A percentile compares a stretch with the other conserved stretches of the same genome.
These are phyloP conservation scores for Helleia helle DNA, from an alignment of 2,888 invertebrate genomes.

Conservation along the genomic window DNA sequence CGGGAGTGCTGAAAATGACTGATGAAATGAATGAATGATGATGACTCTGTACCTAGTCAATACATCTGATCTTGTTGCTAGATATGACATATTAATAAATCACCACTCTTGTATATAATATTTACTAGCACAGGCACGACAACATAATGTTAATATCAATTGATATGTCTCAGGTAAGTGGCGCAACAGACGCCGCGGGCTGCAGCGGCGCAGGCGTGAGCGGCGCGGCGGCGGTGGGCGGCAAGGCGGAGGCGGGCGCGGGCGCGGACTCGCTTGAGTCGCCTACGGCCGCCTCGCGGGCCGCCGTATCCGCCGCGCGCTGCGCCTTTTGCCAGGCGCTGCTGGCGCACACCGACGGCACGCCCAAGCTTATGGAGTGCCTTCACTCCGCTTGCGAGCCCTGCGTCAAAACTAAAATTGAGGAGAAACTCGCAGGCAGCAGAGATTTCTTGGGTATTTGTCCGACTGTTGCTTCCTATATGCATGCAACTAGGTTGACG, in stretches of 20 bases:
- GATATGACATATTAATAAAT: too few relatives aligned
- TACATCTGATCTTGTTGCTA: too few relatives aligned
- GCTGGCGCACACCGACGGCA: constrained; percentile 51
- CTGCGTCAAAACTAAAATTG: constrained; percentile 81
- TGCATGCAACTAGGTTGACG: too few relatives aligned
- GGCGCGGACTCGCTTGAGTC: constrained; percentile 56
- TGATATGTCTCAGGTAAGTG: constrained; percentile 20
- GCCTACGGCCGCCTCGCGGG: constrained; percentile 39
- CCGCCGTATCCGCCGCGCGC: constrained; percentile 46
- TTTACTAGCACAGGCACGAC: too few relatives aligned
- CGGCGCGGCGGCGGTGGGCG: constrained; percentile 15
- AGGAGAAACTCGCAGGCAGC: constrained; percentile 47
- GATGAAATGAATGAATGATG: too few relatives aligned
- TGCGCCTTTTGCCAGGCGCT: constrained; percentile 66
- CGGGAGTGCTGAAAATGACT: too few relatives aligned
- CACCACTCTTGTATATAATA: too few relatives aligned
- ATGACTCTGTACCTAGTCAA: too few relatives aligned
- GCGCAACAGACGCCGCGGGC: constrained; percentile 17
- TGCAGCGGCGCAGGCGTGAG: constrained; percentile 13
- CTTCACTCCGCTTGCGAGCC: constrained; percentile 88
- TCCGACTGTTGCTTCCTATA: neutral
- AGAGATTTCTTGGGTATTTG: constrained; percentile 52
- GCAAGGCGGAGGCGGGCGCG: constrained; percentile 29
- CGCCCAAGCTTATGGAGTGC: constrained; percentile 89
- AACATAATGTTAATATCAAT: too few relatives aligned